phyloP scores from a whole-genome alignment of 2,113 vertebrate species.

The Smithornis capensis region DNA sequence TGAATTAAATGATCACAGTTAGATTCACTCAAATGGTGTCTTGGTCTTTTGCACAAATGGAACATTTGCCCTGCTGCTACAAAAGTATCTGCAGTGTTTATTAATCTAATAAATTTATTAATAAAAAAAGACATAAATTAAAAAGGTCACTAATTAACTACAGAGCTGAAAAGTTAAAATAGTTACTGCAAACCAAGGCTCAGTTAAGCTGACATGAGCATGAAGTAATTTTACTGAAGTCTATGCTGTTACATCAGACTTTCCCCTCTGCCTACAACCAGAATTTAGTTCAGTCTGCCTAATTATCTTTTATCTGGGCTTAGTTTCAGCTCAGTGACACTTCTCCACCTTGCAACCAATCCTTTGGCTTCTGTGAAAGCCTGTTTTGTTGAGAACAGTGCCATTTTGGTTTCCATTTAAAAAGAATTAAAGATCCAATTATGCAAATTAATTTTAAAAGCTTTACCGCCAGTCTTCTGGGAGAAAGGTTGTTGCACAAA shows the following conservation, averaged over 20 bases:
- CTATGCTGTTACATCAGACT: not conserved
- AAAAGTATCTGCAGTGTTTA: slow-evolving; percentile 26
- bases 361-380: not conserved
- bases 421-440: slow-evolving; percentile 49
- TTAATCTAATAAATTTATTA: not conserved
- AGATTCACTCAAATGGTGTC: not conserved
- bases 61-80: not conserved
- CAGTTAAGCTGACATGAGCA: not conserved
- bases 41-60: not conserved
- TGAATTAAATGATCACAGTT: not conserved
- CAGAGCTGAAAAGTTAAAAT: not conserved
- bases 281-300: not conserved
- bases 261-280: not conserved
- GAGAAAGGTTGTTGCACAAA: slow-evolving; percentile 15
- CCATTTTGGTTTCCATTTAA: slow-evolving; percentile 39
- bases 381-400: not conserved
- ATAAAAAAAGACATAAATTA: not conserved
- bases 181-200: not conserved
- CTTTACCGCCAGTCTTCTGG: not conserved
- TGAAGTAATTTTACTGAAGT: not conserved
- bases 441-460: slow-evolving; percentile 52
- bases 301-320: not conserved
- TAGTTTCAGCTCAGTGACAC: slow-evolving; percentile 10
- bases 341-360: slow-evolving; percentile 4
- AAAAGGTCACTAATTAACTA: slow-evolving; percentile 14